These are phyloP conservation scores for Karalla daura DNA, from an alignment of 2,797 vertebrate genomes.

Conservation along the genomic window DNA sequence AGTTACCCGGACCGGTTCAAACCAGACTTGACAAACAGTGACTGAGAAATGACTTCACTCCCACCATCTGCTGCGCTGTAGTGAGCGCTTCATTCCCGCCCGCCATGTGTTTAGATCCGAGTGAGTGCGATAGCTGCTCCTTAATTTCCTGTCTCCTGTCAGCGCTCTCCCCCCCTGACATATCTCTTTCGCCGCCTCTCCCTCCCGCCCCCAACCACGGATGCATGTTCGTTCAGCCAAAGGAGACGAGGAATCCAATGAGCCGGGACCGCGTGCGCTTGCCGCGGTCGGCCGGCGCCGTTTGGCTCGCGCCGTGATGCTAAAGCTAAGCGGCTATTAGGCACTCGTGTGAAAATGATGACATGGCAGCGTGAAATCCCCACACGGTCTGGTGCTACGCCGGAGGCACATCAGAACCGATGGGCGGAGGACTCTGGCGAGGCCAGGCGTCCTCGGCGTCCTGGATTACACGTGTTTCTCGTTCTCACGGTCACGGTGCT, in stretches of 20 bases:
- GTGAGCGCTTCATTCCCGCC: conserved; percentile 44
- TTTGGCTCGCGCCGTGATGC: not conserved
- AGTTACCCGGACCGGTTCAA: conserved; percentile 25
- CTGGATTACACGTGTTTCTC: conserved; percentile 26
- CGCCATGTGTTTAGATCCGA: conserved; percentile 54
- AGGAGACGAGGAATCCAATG: conserved; percentile 10
- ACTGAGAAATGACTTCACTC: conserved; percentile 29
- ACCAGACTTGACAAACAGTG: conserved; percentile 10
- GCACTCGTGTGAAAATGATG: conserved; percentile 39
- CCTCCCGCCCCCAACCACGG: conserved; percentile 49
- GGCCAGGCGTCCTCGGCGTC: no score
- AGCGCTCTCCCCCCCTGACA: conserved; percentile 31
- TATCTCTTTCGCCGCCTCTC: conserved; percentile 39
- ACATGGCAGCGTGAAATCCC: conserved; percentile 38
- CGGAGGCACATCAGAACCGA: conserved; percentile 8
- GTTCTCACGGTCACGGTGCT: not conserved
- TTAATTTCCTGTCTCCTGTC: conserved; percentile 55
- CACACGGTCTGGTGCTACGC: conserved; percentile 13
- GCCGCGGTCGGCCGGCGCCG: conserved; percentile 2
- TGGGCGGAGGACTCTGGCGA: conserved; percentile 18
- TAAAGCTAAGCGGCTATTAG: conserved; percentile 37
- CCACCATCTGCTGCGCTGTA: conserved; percentile 49
- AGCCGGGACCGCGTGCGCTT: no score
- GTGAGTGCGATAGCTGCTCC: conserved; percentile 39
- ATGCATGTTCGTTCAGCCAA: conserved; percentile 38